Conservation (phyloP, 1,140 invertebrate species). For the Bombus consobrinus region DNA sequence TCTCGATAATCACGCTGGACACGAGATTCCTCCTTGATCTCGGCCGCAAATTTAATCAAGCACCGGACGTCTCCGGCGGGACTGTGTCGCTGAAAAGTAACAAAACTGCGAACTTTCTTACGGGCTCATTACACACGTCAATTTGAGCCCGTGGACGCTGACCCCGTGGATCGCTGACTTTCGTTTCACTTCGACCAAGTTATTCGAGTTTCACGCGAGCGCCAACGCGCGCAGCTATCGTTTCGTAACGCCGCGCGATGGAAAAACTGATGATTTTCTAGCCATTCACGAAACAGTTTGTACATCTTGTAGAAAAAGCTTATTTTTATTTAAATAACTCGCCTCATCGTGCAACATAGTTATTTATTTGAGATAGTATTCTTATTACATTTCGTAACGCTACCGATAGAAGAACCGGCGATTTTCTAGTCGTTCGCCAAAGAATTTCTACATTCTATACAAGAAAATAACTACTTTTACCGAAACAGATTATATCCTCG, state of each 20-base stretch:
- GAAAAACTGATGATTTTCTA: neutral
- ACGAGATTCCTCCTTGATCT: conserved; percentile 2
- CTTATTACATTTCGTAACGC: no score
- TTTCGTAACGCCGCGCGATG: neutral
- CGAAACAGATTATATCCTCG: no score
- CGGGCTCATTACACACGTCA: conserved; percentile 43
- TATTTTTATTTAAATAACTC: no score
- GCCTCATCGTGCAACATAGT: no score
- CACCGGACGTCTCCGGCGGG: neutral
- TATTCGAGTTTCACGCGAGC: conserved; percentile 17
- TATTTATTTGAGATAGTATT: no score
- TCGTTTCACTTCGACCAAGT: conserved; percentile 30
- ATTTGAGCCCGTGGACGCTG: conserved; percentile 38
- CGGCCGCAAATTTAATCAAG: conserved; percentile 37
- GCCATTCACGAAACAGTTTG: no score
- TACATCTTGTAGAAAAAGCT: no score
- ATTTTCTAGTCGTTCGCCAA: no score
- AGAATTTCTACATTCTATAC: no score
- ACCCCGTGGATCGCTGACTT: conserved; percentile 31
- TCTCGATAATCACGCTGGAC: conserved; percentile 30
- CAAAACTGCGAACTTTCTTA: conserved; percentile 41
- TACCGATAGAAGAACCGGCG: no score
- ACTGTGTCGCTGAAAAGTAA: conserved; percentile 35
- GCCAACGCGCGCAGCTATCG: no score
- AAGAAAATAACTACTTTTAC: no score